phyloP scores from a whole-genome alignment of 2,113 vertebrate species.

The Cebus imitator region DNA sequence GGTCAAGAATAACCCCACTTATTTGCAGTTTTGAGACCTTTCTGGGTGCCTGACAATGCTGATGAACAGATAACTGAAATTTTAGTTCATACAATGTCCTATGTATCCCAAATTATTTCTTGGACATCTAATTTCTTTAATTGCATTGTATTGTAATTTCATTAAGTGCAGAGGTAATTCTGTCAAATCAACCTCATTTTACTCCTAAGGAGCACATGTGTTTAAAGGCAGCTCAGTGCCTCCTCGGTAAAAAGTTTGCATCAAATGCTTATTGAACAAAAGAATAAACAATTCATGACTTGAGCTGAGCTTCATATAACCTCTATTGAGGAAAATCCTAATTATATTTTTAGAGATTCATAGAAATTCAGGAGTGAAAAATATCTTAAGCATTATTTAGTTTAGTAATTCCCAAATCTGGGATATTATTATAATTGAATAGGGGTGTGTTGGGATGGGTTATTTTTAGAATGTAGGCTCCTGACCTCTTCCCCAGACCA shows the following conservation, averaged over 20 bases:
- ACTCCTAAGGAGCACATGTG: neutral
- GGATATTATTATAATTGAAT: neutral
- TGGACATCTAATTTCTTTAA: neutral
- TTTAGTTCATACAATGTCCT: neutral
- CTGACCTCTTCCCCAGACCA: neutral
- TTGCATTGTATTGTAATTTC: neutral
- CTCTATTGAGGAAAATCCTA: neutral
- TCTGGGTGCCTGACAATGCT: neutral
- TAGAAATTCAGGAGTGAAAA: neutral
- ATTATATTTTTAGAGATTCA: neutral
- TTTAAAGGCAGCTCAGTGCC: neutral
- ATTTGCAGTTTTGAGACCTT: neutral
- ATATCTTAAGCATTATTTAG: neutral
- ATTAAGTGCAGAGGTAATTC: neutral
- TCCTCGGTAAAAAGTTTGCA: neutral
- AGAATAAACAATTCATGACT: conserved; percentile 14
- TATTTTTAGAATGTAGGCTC: neutral
- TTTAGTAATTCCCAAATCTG: neutral
- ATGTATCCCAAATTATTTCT: neutral
- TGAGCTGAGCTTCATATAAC: neutral
- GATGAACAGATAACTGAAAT: neutral
- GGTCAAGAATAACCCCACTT: neutral
- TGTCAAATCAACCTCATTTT: neutral
- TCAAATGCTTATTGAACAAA: neutral
- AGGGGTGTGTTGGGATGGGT: no score